Evolutionary conservation across 2,888 invertebrate species (phyloP).

Genomic region (Tipula confusa): DNA sequence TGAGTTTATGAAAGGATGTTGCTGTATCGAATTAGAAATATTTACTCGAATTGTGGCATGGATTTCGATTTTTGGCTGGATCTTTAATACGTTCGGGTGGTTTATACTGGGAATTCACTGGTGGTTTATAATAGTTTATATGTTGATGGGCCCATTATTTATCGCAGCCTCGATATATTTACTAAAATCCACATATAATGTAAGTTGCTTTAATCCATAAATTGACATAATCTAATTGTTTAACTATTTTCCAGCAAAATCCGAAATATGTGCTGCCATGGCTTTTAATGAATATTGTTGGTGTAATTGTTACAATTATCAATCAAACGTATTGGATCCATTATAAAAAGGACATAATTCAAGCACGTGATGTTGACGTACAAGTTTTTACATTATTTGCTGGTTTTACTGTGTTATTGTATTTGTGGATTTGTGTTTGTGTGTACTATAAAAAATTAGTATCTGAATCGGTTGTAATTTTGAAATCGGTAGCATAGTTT

Average conservation of each 20-base stretch:
- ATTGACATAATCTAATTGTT: background rate
- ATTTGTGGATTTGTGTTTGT: background rate
- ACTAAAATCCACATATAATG: background rate
- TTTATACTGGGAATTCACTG: background rate
- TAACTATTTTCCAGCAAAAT: background rate
- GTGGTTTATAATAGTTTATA: background rate
- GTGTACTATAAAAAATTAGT: background rate
- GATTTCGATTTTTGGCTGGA: background rate
- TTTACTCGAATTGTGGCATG: background rate
- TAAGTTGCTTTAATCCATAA: background rate
- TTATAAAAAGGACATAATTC: background rate
- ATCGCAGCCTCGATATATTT: background rate
- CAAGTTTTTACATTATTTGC: background rate
- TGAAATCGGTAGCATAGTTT: no score
- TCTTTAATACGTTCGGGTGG: background rate
- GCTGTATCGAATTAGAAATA: background rate
- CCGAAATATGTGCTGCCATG: background rate
- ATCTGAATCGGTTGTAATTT: no score
- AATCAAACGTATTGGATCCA: background rate
- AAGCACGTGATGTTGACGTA: background rate
- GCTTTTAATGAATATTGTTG: background rate
- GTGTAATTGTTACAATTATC: background rate
- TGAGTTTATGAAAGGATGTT: background rate
- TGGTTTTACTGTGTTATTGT: background rate
- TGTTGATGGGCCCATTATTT: background rate